phyloP scores from a whole-genome alignment of 2,797 vertebrate species.

The Hybognathus amarus region DNA sequence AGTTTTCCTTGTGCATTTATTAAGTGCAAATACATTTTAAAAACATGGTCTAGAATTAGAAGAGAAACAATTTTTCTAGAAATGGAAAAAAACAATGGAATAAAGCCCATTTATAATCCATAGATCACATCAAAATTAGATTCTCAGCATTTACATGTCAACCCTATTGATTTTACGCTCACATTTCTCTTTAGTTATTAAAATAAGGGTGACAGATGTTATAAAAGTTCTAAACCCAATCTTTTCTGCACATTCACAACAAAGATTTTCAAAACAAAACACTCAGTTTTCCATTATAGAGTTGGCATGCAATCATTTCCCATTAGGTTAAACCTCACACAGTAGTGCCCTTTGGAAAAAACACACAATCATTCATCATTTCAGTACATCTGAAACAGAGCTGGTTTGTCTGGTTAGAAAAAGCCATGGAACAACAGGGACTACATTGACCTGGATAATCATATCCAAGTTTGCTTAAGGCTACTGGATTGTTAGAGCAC shows the following conservation, averaged over 20 bases:
- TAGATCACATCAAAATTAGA: constrained; percentile 65
- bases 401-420: constrained; percentile 36
- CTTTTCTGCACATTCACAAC: constrained; percentile 25
- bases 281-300: background rate
- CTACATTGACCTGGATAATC: constrained; percentile 20
- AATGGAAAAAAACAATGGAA: constrained; percentile 42
- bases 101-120: constrained; percentile 48
- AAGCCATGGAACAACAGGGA: background rate
- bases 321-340: constrained; percentile 19
- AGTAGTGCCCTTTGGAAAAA: constrained; percentile 4
- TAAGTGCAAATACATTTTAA: constrained; percentile 79
- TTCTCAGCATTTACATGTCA: constrained; percentile 64
- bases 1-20: constrained; percentile 41
- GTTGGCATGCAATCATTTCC: constrained; percentile 26
- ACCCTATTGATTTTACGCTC: constrained; percentile 67
- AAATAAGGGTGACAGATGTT: constrained; percentile 21
- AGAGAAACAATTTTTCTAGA: constrained; percentile 56
- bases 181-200: constrained; percentile 65
- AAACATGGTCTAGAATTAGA: constrained; percentile 62
- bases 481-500: constrained; percentile 36
- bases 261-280: constrained; percentile 29
- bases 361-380: background rate
- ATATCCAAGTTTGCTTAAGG: constrained; percentile 13
- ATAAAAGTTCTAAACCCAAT: constrained; percentile 29
- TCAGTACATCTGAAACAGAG: background rate